phyloP scores from a whole-genome alignment of 35 echinoderm and acorn worm genomes.

The Eucidaris tribuloides region DNA sequence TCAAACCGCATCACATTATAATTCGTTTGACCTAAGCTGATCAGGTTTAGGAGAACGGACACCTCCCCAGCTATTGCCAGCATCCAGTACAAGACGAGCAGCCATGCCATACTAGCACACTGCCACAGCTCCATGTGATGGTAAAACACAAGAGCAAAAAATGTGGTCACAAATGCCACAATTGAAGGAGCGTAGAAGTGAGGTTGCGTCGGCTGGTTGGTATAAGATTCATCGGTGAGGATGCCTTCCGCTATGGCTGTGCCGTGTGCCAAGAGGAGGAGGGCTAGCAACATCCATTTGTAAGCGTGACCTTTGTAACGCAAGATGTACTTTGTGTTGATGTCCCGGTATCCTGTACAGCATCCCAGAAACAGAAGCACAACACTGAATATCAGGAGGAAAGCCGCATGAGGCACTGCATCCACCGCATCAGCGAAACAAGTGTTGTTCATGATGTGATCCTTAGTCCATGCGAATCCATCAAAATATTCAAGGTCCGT shows the following conservation, averaged over 20 bases:
- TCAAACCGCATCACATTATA: slow-evolving; percentile 28
- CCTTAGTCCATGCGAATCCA: slow-evolving; percentile 22
- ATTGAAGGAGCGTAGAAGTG: slow-evolving; percentile 45
- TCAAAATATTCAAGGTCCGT: slow-evolving; percentile 35
- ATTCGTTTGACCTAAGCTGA: background rate
- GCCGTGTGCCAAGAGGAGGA: slow-evolving; percentile 38
- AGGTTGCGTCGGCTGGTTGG: slow-evolving; percentile 11
- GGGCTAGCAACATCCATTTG: slow-evolving; percentile 31
- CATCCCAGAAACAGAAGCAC: slow-evolving; percentile 23
- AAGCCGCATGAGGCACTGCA: slow-evolving; percentile 22
- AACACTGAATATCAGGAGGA: slow-evolving; percentile 10
- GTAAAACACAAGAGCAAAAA: slow-evolving; percentile 30
- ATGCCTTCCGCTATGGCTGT: slow-evolving; percentile 66
- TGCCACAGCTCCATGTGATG: slow-evolving; percentile 69
- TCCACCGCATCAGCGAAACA: slow-evolving; percentile 49
- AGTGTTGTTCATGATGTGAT: slow-evolving; percentile 33
- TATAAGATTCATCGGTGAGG: slow-evolving; percentile 51
- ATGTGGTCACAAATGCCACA: slow-evolving; percentile 4
- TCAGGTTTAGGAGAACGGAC: slow-evolving; percentile 22
- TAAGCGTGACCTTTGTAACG: slow-evolving; percentile 53
- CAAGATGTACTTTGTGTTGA: slow-evolving; percentile 30
- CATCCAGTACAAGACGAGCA: slow-evolving; percentile 37
- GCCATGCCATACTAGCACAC: slow-evolving; percentile 26
- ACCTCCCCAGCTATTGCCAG: slow-evolving; percentile 29
- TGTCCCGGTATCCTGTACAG: background rate